Evolutionary conservation across 92 coral and sea anemone species (phyloP).

Genomic region (Galaxea fascicularis): DNA sequence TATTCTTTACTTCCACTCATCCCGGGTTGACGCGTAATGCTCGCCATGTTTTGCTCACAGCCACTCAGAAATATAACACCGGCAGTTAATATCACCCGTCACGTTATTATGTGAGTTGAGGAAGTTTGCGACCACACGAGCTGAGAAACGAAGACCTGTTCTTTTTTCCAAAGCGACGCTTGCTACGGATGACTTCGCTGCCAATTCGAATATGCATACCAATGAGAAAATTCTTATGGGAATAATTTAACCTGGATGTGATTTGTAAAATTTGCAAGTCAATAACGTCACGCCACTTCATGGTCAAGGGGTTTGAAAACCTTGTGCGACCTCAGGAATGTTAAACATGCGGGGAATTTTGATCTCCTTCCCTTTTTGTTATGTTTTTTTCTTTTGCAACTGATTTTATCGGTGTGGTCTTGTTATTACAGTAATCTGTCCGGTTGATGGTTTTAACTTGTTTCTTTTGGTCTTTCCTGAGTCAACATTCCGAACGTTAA

Average conservation of each 20-base stretch:
- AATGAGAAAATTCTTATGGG: background rate
- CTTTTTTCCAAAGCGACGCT: conserved; percentile 9
- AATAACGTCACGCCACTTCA: conserved; percentile 34
- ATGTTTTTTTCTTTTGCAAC: background rate
- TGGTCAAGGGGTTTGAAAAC: background rate
- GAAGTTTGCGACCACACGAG: no score
- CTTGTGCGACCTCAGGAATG: conserved; percentile 6
- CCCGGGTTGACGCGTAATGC: conserved; percentile 32
- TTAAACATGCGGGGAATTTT: background rate
- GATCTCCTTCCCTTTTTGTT: background rate
- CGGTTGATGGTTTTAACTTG: no score
- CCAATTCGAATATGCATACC: conserved; percentile 31
- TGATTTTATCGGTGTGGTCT: background rate
- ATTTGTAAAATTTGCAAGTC: conserved; percentile 34
- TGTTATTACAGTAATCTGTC: no score
- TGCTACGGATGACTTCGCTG: conserved; percentile 1
- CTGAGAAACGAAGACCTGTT: background rate
- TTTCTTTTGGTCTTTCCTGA: background rate
- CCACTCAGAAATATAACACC: background rate
- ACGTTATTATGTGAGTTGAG: background rate
- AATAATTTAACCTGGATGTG: background rate
- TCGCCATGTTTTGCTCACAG: conserved; percentile 31
- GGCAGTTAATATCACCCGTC: background rate
- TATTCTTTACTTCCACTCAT: background rate
- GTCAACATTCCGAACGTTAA: background rate